Base-by-base conservation (phyloP, 2,888 invertebrate genomes). In the Lottia scabra region DNA sequence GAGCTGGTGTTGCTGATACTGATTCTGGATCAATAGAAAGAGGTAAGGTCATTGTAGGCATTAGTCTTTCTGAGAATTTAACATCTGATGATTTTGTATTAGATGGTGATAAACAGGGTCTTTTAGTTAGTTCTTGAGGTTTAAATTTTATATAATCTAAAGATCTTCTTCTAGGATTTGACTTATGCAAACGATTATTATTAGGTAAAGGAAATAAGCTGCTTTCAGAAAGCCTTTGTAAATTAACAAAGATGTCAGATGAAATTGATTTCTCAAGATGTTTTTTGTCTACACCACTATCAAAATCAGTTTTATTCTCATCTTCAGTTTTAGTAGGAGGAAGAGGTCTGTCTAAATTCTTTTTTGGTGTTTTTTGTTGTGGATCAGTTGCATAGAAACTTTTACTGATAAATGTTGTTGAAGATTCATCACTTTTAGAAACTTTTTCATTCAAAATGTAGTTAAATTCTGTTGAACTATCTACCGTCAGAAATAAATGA, bases 351-450 rank as follows among this genome's bases (percentile, higher is more conserved):
- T 56, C 56, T 19, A 56, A 19, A 56, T 56, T 56, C 23, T 56
- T 19, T 23, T 56, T 56, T 56, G 56, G 56, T 56, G 56, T 56
- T 56, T 56, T 56, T 56, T n/a, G 56, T 56, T 56, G 56, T 10
- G 23, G 56, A 56, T 56, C 56, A 56, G 56, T 56, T 19, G 56
- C 56, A 56, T 56, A 56, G 13, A 56, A 56, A 56, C 56, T 56
- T 23, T 56, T 56, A 56, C 56, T 56, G 56, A 56, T 56, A 56
- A 56, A 56, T 23, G 56, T 56, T 4, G 56, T 56, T 56, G 56
- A 56, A 56, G 56, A 56, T 56, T 56, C 56, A 23, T 56, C 56
- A 56, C 56, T 56, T 56, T 56, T 56, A 13, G 56, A 56, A 19
- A 56, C 56, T 56, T 56, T 56, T 56, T 56, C 56, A 23, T 56